Conservation (phyloP, 1,140 invertebrate species). For the Trigoniulus corallinus region DNA sequence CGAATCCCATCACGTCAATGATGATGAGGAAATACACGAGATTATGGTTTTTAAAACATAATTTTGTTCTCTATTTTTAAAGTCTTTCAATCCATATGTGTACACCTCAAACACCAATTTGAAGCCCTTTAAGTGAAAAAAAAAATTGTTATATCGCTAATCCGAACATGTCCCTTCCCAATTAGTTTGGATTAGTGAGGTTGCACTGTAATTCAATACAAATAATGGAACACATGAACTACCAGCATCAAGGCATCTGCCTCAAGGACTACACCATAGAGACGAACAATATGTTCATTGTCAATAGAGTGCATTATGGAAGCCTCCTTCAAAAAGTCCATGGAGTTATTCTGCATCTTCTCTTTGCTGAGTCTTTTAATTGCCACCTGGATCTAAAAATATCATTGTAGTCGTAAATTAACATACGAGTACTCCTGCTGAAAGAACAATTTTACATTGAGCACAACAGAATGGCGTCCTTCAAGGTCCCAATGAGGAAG, state of each 20-base stretch:
- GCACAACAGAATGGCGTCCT: too few species aligned
- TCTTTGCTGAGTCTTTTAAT: conserved; percentile 91
- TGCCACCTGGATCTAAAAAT: conserved; percentile 71
- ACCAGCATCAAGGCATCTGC: conserved; percentile 89
- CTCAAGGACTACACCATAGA: conserved; percentile 94
- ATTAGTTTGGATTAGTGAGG: too few species aligned
- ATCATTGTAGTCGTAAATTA: neutral
- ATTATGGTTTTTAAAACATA: too few species aligned
- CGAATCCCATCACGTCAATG: too few species aligned
- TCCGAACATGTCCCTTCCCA: too few species aligned
- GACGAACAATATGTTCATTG: conserved; percentile 84
- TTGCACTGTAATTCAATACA: neutral
- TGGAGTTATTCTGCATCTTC: conserved; percentile 83
- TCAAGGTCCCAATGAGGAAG: too few species aligned
- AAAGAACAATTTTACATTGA: too few species aligned
- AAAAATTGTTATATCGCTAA: neutral
- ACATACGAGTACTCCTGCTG: neutral
- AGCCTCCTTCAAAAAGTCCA: conserved; percentile 94
- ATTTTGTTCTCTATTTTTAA: too few species aligned
- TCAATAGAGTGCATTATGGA: conserved; percentile 96
- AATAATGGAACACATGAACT: conserved; percentile 13
- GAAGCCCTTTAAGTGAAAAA: too few species aligned
- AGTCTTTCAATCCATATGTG: too few species aligned
- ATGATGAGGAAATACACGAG: too few species aligned
- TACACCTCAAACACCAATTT: too few species aligned